Evolutionary conservation across 2,888 invertebrate species (phyloP), one percentile per base, ranked within the genome.

Genomic region (Rhimphoctona megacephalus): DNA sequence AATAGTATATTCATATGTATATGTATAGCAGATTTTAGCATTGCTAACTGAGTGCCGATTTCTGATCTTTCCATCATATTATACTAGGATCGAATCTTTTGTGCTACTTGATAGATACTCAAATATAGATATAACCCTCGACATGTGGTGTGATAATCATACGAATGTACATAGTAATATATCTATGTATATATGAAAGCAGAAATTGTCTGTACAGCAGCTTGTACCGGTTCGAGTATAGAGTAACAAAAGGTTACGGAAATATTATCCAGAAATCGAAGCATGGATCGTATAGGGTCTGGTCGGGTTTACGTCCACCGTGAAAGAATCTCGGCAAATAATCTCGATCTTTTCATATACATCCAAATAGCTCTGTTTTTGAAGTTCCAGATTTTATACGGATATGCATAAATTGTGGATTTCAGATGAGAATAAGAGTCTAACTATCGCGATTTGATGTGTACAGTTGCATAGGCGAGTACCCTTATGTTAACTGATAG

Each of bases 41-140:
- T 79, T 74, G 57, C 81, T 22, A 69, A 25, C 49, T 22, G 69
- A 43, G 67, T 61, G 64, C 61, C 43, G 30, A 67, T 74, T 76
- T 25, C 72, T 83, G 74, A 76, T 80, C 39, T 85, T 79, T 79
- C 76, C 66, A 76, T 83, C 79, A 83, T 72, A 83, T 54, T 85
- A 70, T 67, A 49, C 54, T 30, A 66, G 25, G 79, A 70, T 80
- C 61, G 69, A 83, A 54, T 76, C 70, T 76, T 83, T 83, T 80
- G 64, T 86, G 70, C 76, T 66, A 54, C 54, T 64, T 80, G 79
- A 80, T 83, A 72, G 83, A 80, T 57, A 76, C 80, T 61, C 49
- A 54, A 43, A 82, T 69, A 79, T 46, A 79, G 85, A 54, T 79
- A 74, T 79, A 61, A 54, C 22, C 14, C 19, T 52, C 49, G 17